These are phyloP conservation scores for Tupaia tana DNA, from an alignment of 2,113 vertebrate genomes.

Conservation along the genomic window DNA sequence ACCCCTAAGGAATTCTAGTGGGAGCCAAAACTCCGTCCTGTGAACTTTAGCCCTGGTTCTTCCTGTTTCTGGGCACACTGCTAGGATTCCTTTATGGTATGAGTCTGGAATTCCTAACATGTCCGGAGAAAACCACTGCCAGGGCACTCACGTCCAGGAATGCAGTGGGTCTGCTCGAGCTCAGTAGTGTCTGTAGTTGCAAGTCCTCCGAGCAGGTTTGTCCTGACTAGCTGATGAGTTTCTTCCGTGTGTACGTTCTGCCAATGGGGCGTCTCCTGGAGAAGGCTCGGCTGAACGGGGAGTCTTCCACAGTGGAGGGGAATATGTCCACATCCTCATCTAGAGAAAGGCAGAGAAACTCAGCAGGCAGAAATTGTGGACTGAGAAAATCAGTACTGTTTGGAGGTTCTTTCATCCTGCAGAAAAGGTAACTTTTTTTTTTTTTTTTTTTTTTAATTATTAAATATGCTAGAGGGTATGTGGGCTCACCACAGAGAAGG, in stretches of 20 bases:
- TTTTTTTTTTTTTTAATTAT: too few species aligned
- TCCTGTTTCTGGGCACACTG: not conserved
- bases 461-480: too few species aligned
- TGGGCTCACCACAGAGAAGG: too few species aligned
- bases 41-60: not conserved
- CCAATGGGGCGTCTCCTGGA: slow-evolving; percentile 77
- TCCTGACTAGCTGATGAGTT: slow-evolving; percentile 85
- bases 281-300: slow-evolving; percentile 84
- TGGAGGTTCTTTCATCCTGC: rapidly evolving
- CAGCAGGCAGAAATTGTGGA: not conserved
- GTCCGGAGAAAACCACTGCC: not conserved
- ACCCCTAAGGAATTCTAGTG: not conserved
- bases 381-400: not conserved
- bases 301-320: slow-evolving; percentile 57
- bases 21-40: not conserved
- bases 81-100: not conserved
- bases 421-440: too few species aligned
- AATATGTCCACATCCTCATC: slow-evolving; percentile 69
- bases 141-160: not conserved
- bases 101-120: rapidly evolving
- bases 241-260: slow-evolving; percentile 93
- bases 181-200: not conserved
- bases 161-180: not conserved
- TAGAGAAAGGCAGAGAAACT: slow-evolving; percentile 53
- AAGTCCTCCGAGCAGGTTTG: not conserved